Evolutionary conservation across 2,797 vertebrate genomes (phyloP), one percentile per base, ranked within the genome.

Genomic region (Dermochelys coriacea): DNA sequence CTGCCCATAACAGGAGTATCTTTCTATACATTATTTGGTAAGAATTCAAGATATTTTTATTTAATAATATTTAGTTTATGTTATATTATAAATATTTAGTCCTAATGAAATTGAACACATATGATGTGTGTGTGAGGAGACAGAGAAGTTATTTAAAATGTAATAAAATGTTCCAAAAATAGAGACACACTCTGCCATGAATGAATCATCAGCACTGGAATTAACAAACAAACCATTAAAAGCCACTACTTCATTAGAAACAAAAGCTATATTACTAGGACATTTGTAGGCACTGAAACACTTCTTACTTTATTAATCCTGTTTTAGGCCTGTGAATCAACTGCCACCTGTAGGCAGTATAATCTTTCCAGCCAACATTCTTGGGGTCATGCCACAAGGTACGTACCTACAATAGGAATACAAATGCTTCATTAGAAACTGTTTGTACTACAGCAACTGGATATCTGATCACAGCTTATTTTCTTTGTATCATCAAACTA

Each of bases 301-400:
- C 25, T 84, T 85, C 97, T 98, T 98, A 99, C 99, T 99, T 99
- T 97, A 99, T 99, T 95, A 99, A 99, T 84, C 99, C 99, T 0
- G 99, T 99, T 98, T 99, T 99, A 49, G 99, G 99, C 94, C 99
- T 99, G 93, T 99, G 99, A 95, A 99, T 98, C 90, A 99, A 99
- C 95, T 99, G 99, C 99, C 99, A 99, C 98, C 99, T 98, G 97
- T 99, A 99, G 59, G 99, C 99, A 1, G 99, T 99, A 95, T 99
- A 99, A 98, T 99, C 99, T 94, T 99, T 99, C 99, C 99, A 99
- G 55, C 99, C 99, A 31, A 99, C 98, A 93, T 99, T 99, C 97
- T 99, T 99, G 77, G 99, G 99, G 97, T 99, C 99, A 1, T 99
- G 99, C 99, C 99, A 99, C 86, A 99, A 95, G 3, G 99, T 99